Evolutionary conservation across 2,113 vertebrate species (phyloP).

Genomic region (Castor canadensis): DNA sequence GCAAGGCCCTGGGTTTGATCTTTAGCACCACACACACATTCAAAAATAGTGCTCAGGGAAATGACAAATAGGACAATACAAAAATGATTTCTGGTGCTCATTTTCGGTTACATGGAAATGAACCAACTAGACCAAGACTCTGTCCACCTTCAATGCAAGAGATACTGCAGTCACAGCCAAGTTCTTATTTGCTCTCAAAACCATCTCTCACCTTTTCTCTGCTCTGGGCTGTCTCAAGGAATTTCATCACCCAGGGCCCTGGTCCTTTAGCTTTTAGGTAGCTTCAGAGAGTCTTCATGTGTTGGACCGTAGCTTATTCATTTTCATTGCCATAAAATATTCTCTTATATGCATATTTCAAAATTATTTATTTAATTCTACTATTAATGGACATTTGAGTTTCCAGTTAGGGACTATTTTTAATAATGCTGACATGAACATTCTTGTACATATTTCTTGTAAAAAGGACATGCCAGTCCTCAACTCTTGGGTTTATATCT

Average conservation of each 20-base stretch:
- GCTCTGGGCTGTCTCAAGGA: neutral
- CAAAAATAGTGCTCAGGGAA: neutral
- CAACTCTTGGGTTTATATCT: neutral
- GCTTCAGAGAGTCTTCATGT: neutral
- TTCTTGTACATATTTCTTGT: neutral
- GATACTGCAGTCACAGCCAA: neutral
- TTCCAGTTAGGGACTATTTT: neutral
- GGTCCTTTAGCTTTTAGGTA: neutral
- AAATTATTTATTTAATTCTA: slow-evolving; percentile 6
- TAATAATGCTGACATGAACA: neutral
- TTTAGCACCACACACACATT: too few relatives aligned
- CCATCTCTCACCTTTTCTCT: neutral
- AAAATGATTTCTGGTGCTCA: neutral
- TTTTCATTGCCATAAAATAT: neutral
- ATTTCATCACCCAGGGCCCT: neutral
- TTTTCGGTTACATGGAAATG: neutral
- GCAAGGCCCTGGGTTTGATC: too few relatives aligned
- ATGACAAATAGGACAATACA: neutral
- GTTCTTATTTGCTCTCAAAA: neutral
- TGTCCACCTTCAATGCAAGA: neutral
- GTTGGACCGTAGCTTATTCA: neutral
- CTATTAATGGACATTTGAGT: neutral
- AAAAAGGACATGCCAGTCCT: neutral
- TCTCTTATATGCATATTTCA: neutral
- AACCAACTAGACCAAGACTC: neutral